Percentiles rank a stretch among this genome's conserved stretches.
Conservation (phyloP, 1,140 invertebrate species). For the Phortica variegata region DNA sequence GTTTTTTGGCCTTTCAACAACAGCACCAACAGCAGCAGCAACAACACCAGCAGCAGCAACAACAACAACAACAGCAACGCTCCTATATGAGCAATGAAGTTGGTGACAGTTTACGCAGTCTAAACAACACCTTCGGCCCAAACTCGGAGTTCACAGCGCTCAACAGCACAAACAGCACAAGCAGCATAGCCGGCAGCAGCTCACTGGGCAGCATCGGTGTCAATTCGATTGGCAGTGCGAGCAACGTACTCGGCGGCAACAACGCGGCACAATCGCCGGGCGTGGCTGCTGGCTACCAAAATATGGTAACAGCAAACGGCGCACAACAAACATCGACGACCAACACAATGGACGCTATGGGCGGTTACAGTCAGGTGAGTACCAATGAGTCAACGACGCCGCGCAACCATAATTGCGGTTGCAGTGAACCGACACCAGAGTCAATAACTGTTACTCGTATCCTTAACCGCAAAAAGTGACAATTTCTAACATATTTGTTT, state of each 20-base stretch:
- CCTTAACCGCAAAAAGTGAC: neutral
- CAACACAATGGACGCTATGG: slow-evolving; percentile 56
- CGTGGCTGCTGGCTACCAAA: slow-evolving; percentile 11
- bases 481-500: neutral
- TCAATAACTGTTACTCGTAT: too few species aligned
- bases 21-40: slow-evolving; percentile 25
- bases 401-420: too few species aligned
- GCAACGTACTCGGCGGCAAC: slow-evolving; percentile 41
- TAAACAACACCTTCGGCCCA: slow-evolving; percentile 53
- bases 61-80: slow-evolving; percentile 24
- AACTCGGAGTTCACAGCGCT: slow-evolving; percentile 51
- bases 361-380: slow-evolving; percentile 51
- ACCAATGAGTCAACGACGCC: neutral
- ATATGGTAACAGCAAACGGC: slow-evolving; percentile 29
- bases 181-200: slow-evolving; percentile 7
- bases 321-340: slow-evolving; percentile 14
- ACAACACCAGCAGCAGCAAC: slow-evolving; percentile 30
- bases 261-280: slow-evolving; percentile 27
- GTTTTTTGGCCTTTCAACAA: slow-evolving; percentile 39
- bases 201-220: slow-evolving; percentile 21
- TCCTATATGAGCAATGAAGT: slow-evolving; percentile 52
- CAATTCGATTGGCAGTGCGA: slow-evolving; percentile 30
- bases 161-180: slow-evolving; percentile 19
- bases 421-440: too few species aligned
- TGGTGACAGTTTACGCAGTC: slow-evolving; percentile 48